Conservation (phyloP, 2,113 vertebrate genomes). For the Prunella fulvescens region DNA sequence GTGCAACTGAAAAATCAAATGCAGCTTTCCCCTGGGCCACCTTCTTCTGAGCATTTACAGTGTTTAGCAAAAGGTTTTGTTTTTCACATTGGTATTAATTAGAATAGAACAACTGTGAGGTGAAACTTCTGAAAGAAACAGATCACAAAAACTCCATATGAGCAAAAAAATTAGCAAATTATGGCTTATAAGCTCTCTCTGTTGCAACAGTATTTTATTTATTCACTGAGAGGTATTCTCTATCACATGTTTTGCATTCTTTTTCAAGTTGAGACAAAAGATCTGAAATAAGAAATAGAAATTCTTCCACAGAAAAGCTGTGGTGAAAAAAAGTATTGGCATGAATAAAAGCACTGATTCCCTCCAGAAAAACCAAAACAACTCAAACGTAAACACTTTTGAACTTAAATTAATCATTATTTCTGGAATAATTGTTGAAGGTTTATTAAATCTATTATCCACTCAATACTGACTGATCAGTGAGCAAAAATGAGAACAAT, state of each 20-base stretch:
- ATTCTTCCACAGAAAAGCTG: neutral
- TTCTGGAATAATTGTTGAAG: neutral
- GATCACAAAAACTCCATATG: neutral
- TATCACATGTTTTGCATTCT: neutral
- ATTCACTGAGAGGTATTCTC: conserved; percentile 20
- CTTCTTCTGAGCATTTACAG: neutral
- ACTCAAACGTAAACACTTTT: neutral
- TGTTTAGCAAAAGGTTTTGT: neutral
- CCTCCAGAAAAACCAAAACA: neutral
- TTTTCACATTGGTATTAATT: conserved; percentile 5
- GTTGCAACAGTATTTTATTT: conserved; percentile 31
- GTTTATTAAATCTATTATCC: neutral
- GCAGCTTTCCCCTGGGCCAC: neutral
- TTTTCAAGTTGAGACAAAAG: neutral
- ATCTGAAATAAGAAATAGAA: neutral
- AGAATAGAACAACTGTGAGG: conserved; percentile 1
- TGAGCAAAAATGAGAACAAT: neutral
- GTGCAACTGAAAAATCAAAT: neutral
- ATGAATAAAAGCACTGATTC: neutral
- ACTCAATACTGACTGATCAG: neutral
- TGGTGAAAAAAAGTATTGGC: neutral
- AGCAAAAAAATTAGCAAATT: neutral
- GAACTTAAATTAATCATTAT: neutral
- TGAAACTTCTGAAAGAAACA: conserved; percentile 10
- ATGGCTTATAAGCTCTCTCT: conserved; percentile 2